These are phyloP conservation scores for Hymenochirus boettgeri DNA, from an alignment of 2,113 vertebrate species.

Conservation along the genomic window DNA sequence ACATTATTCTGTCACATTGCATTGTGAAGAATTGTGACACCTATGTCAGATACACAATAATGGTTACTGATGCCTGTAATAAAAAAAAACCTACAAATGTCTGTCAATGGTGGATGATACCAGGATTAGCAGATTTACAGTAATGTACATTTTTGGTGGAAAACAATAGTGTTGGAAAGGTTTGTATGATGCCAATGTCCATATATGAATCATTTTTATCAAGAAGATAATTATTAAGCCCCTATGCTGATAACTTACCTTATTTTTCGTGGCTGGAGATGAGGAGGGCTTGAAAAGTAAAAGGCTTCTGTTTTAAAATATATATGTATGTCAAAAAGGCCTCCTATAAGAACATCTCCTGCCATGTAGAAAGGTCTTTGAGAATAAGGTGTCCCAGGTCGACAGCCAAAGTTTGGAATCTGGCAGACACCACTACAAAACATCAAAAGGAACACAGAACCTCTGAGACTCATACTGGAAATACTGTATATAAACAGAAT, in stretches of 20 bases:
- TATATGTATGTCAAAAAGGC: conserved; percentile 37
- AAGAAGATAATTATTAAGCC: conserved; percentile 2
- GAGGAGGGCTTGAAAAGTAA: conserved; percentile 31
- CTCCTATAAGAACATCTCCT: conserved; percentile 30
- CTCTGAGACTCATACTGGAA: conserved; percentile 18
- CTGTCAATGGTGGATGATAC: no score
- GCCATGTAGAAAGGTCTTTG: conserved; percentile 33
- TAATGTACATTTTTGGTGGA: no score
- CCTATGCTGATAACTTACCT: no score
- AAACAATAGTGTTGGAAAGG: no score
- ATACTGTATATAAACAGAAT: background rate
- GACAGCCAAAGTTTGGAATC: conserved; percentile 11
- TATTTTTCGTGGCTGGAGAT: conserved; percentile 32
- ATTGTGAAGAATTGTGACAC: no score
- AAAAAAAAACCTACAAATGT: no score
- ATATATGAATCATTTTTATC: no score
- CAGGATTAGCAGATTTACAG: no score
- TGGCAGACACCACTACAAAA: conserved; percentile 27
- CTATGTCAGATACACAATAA: no score
- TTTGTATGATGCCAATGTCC: no score
- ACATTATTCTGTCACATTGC: no score
- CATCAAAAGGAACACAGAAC: conserved; percentile 11
- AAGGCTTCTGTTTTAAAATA: conserved; percentile 33
- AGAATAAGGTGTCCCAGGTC: conserved; percentile 30
- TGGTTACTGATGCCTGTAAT: no score